These are phyloP conservation scores for Drosophila lacicola DNA, from an alignment of 2,888 invertebrate species.

Conservation along the genomic window DNA sequence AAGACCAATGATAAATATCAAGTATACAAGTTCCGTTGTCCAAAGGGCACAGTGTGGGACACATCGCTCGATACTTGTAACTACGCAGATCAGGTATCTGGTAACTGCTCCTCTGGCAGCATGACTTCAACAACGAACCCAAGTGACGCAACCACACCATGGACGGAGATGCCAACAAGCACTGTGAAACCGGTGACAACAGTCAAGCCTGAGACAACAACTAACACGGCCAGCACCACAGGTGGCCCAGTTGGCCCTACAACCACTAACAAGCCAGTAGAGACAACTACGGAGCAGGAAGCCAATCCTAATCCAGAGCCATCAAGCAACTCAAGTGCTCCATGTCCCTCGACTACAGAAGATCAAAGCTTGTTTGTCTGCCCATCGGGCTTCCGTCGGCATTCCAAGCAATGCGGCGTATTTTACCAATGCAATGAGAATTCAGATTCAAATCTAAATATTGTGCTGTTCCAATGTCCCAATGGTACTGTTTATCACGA, in stretches of 20 bases:
- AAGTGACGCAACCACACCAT: slow-evolving; percentile 37
- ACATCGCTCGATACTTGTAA: slow-evolving; percentile 86
- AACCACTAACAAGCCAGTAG: slow-evolving; percentile 27
- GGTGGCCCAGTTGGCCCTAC: slow-evolving; percentile 29
- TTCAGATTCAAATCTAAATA: slow-evolving; percentile 89
- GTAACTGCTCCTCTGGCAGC: slow-evolving; percentile 78
- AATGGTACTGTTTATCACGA: slow-evolving; percentile 92
- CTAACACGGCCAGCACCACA: slow-evolving; percentile 20
- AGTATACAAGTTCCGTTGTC: slow-evolving; percentile 86
- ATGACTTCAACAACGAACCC: slow-evolving; percentile 41
- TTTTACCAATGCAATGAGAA: slow-evolving; percentile 93
- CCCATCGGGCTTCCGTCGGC: slow-evolving; percentile 92
- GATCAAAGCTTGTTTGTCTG: slow-evolving; percentile 91
- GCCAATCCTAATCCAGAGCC: slow-evolving; percentile 23
- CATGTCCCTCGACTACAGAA: slow-evolving; percentile 84
- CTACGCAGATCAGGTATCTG: slow-evolving; percentile 80
- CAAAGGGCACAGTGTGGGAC: slow-evolving; percentile 87
- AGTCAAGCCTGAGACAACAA: slow-evolving; percentile 43
- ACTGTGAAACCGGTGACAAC: slow-evolving; percentile 46
- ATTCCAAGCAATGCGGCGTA: slow-evolving; percentile 92
- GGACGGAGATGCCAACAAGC: slow-evolving; percentile 34
- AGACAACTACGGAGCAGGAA: slow-evolving; percentile 42
- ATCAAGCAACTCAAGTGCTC: slow-evolving; percentile 47
- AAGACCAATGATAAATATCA: slow-evolving; percentile 84
- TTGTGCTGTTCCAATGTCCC: slow-evolving; percentile 91